Evolutionary conservation across 2,888 invertebrate species (phyloP).

Genomic region (Patella ulyssiponensis): DNA sequence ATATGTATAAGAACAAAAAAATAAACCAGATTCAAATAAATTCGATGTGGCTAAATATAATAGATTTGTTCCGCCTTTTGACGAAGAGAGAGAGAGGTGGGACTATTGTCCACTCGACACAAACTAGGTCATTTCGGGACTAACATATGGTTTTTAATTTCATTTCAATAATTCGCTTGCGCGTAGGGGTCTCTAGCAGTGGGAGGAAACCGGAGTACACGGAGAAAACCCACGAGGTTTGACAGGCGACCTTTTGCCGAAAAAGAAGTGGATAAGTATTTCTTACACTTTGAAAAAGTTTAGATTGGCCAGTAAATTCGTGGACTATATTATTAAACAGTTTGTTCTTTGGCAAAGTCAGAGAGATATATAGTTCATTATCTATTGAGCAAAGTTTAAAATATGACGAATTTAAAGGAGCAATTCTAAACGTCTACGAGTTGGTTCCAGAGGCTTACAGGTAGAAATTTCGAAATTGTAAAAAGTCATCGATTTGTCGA

Average conservation of each 20-base stretch:
- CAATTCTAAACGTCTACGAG: conserved; percentile 39
- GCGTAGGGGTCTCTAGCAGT: too few relatives aligned
- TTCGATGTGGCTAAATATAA: too few relatives aligned
- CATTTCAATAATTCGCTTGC: too few relatives aligned
- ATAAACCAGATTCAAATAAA: too few relatives aligned
- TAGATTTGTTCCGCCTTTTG: neutral
- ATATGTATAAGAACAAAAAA: too few relatives aligned
- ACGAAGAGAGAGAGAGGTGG: too few relatives aligned
- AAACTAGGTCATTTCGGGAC: too few relatives aligned
- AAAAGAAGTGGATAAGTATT: neutral
- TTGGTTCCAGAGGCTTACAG: conserved; percentile 40
- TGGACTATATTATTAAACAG: neutral
- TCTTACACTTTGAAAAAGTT: neutral
- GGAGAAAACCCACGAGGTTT: too few relatives aligned
- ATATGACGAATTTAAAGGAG: conserved; percentile 31
- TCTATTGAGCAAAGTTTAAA: conserved; percentile 20
- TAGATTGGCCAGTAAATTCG: neutral
- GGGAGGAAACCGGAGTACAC: too few relatives aligned
- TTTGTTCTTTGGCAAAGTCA: neutral
- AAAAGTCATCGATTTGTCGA: conserved; percentile 34
- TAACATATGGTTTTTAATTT: too few relatives aligned
- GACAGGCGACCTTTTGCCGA: too few relatives aligned
- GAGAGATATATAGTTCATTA: conserved; percentile 10
- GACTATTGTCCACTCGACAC: too few relatives aligned
- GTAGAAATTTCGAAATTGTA: conserved; percentile 34